phyloP scores from a whole-genome alignment of 2,113 vertebrate species.

The Callionymus lyra region DNA sequence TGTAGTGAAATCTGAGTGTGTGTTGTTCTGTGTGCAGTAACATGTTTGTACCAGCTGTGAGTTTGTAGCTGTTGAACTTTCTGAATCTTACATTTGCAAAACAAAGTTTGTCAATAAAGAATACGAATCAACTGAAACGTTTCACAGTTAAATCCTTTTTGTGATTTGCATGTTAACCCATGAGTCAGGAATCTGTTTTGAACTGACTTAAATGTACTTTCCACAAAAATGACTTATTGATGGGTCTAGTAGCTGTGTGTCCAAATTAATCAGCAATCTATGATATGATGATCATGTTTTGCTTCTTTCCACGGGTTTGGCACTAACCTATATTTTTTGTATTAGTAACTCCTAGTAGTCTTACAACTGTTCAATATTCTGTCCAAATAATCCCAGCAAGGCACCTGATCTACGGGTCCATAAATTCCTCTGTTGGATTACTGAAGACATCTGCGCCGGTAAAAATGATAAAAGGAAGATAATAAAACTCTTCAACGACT shows the following conservation, averaged over 20 bases:
- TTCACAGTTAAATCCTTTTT: neutral
- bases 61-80: conserved; percentile 70
- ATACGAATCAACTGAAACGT: conserved; percentile 23
- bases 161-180: too few species aligned
- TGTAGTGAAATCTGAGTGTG: conserved; percentile 20
- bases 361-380: too few species aligned
- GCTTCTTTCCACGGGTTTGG: too few species aligned
- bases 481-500: conserved; percentile 33
- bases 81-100: conserved; percentile 67
- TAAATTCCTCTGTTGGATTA: conserved; percentile 19
- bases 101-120: conserved; percentile 71
- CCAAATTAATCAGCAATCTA: too few species aligned
- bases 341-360: too few species aligned
- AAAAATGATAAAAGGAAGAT: conserved; percentile 29
- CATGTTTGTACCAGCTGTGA: conserved; percentile 66
- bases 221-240: too few species aligned
- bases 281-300: too few species aligned
- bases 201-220: too few species aligned
- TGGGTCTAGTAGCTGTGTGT: too few species aligned
- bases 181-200: too few species aligned
- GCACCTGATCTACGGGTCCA: neutral
- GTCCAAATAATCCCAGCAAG: neutral
- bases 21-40: conserved; percentile 60
- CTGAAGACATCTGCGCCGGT: conserved; percentile 18
- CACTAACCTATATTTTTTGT: too few species aligned